Percentiles rank a stretch among this genome's conserved stretches.
These are phyloP conservation scores for Anser brachyrhynchus DNA, from an alignment of 2,113 vertebrate genomes.

Conservation along the genomic window DNA sequence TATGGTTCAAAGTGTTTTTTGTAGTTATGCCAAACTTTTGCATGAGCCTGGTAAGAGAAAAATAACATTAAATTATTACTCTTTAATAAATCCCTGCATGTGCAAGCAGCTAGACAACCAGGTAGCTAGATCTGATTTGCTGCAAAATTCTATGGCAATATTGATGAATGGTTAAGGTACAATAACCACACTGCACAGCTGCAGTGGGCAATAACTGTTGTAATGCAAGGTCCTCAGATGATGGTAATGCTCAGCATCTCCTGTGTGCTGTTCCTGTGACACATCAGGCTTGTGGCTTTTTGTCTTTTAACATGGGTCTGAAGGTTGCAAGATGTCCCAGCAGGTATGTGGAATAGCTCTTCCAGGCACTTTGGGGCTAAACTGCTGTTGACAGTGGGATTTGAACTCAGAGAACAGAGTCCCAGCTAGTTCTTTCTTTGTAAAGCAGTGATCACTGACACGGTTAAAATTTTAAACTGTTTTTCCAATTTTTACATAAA, in stretches of 20 bases:
- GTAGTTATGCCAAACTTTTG: slow-evolving; percentile 91
- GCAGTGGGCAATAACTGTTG: neutral
- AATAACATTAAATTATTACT: neutral
- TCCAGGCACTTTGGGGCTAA: neutral
- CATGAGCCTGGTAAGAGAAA: slow-evolving; percentile 86
- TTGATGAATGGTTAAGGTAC: neutral
- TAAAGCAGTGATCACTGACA: neutral
- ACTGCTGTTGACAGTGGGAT: neutral
- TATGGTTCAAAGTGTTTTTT: slow-evolving; percentile 79
- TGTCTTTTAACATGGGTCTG: neutral
- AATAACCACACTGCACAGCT: neutral
- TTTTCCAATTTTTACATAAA: neutral
- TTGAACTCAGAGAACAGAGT: neutral
- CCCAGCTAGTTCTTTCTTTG: neutral
- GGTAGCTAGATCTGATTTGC: neutral
- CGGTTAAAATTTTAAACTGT: neutral
- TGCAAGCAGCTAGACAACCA: neutral
- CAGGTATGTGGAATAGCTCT: neutral
- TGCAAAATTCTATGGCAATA: neutral
- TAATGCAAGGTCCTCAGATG: neutral
- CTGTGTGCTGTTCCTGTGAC: neutral
- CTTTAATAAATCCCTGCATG: neutral
- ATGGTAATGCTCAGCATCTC: neutral
- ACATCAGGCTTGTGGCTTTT: neutral
- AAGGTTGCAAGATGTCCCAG: neutral